Conservation (phyloP, 1,140 invertebrate species). For the Catajapyx aquilonaris region DNA sequence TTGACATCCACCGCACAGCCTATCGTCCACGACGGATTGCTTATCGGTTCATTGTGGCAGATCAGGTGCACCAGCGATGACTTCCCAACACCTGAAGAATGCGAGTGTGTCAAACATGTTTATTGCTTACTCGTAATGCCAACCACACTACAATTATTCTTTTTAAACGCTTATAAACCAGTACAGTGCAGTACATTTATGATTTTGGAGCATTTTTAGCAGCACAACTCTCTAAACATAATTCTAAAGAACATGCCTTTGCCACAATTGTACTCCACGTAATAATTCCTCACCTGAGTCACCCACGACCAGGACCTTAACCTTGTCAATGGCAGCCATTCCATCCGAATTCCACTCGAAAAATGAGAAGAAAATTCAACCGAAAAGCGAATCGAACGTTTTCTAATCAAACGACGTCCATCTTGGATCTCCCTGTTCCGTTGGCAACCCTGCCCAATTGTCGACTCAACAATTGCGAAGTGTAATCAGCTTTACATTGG, state of each 20-base stretch:
- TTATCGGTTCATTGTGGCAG: slow-evolving; percentile 62
- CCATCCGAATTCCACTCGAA: no score
- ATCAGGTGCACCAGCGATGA: slow-evolving; percentile 81
- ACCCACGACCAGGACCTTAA: slow-evolving; percentile 74
- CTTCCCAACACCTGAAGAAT: slow-evolving; percentile 78
- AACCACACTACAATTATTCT: neutral
- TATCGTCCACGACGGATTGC: slow-evolving; percentile 77
- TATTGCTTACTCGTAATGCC: neutral
- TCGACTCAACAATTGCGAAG: no score
- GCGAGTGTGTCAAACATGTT: slow-evolving; percentile 6
- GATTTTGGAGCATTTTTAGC: slow-evolving; percentile 2
- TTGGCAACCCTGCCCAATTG: no score
- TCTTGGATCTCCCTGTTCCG: no score
- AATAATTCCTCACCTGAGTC: slow-evolving; percentile 52
- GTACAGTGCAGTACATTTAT: neutral
- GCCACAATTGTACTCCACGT: no score
- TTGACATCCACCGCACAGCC: slow-evolving; percentile 90
- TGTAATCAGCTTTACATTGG: no score
- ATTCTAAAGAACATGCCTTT: no score
- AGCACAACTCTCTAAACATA: slow-evolving; percentile 1
- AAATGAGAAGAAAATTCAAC: no score
- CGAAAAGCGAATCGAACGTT: no score
- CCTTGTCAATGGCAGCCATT: slow-evolving; percentile 64
- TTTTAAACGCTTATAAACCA: neutral
- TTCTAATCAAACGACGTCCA: no score